A percentile compares a stretch with the other conserved stretches of the same genome.
Evolutionary conservation across 2,888 invertebrate species (phyloP).

Genomic region (Epirrita christyi): DNA sequence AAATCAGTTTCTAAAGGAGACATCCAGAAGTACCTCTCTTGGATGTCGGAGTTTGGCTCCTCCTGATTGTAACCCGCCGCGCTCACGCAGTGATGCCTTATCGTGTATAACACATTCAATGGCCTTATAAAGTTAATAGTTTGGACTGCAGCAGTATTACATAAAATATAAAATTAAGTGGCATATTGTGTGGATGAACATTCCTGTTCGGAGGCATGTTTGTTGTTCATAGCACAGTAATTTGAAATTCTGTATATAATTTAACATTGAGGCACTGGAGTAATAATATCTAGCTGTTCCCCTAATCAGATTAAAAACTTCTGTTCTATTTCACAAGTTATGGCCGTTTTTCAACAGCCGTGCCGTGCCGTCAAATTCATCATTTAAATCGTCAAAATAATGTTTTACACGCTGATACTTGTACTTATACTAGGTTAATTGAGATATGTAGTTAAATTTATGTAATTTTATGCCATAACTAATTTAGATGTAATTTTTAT

Average conservation of each 20-base stretch:
- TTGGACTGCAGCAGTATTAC: slow-evolving; percentile 77
- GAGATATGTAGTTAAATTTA: slow-evolving; percentile 71
- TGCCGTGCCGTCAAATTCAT: slow-evolving; percentile 31
- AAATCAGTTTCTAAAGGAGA: slow-evolving; percentile 98
- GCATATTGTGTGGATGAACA: slow-evolving; percentile 55
- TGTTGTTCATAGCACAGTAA: slow-evolving; percentile 34
- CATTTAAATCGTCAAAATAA: slow-evolving; percentile 31
- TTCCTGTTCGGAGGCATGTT: slow-evolving; percentile 27
- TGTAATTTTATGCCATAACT: slow-evolving; percentile 80
- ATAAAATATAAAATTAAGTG: slow-evolving; percentile 49
- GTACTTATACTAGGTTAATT: slow-evolving; percentile 76
- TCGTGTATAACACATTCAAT: slow-evolving; percentile 41
- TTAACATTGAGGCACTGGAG: slow-evolving; percentile 2
- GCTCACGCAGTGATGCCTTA: slow-evolving; percentile 23
- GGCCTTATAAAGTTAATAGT: slow-evolving; percentile 63
- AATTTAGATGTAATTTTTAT: slow-evolving; percentile 74
- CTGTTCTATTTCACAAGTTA: background rate
- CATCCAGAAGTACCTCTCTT: slow-evolving; percentile 97
- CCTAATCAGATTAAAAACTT: too few species aligned
- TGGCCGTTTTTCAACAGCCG: slow-evolving; percentile 1
- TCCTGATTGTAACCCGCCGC: slow-evolving; percentile 85
- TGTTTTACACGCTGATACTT: slow-evolving; percentile 61
- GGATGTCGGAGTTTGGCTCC: slow-evolving; percentile 99
- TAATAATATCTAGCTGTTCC: background rate
- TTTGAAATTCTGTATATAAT: slow-evolving; percentile 32